Percentiles rank a stretch among this genome's conserved stretches.
These are phyloP conservation scores for Octopus sinensis DNA, from an alignment of 1,140 invertebrate genomes.

Conservation along the genomic window DNA sequence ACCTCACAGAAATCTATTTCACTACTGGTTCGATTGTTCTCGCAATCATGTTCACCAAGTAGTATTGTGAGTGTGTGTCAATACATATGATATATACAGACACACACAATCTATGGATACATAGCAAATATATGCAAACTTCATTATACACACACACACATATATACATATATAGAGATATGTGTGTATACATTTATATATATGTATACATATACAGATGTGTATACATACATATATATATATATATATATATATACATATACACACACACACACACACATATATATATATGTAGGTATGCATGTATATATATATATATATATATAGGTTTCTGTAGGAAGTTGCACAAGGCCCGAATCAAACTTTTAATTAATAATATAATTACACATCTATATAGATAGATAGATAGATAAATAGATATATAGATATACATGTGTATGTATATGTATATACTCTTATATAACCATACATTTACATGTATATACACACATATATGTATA, in stretches of 20 bases:
- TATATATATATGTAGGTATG: neutral
- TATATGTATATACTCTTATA: neutral
- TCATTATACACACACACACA: neutral
- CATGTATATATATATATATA: neutral
- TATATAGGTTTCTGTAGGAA: neutral
- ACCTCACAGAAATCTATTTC: too few species aligned
- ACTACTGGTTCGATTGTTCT: too few species aligned
- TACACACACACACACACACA: neutral
- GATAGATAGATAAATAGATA: neutral
- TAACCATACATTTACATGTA: neutral
- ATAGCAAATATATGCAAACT: neutral
- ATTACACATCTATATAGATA: neutral
- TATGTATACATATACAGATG: neutral
- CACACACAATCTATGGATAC: neutral
- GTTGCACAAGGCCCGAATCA: neutral
- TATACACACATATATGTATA: neutral
- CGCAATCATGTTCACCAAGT: neutral
- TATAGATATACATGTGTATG: neutral
- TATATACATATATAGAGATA: neutral
- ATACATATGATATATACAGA: neutral
- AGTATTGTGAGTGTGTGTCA: neutral
- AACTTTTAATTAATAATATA: neutral
- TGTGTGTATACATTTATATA: too few species aligned
- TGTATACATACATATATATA: neutral
- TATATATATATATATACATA: neutral